Evolutionary conservation across 2,113 vertebrate genomes (phyloP), one percentile per base, ranked within the genome.

Genomic region (Pygoscelis adeliae): DNA sequence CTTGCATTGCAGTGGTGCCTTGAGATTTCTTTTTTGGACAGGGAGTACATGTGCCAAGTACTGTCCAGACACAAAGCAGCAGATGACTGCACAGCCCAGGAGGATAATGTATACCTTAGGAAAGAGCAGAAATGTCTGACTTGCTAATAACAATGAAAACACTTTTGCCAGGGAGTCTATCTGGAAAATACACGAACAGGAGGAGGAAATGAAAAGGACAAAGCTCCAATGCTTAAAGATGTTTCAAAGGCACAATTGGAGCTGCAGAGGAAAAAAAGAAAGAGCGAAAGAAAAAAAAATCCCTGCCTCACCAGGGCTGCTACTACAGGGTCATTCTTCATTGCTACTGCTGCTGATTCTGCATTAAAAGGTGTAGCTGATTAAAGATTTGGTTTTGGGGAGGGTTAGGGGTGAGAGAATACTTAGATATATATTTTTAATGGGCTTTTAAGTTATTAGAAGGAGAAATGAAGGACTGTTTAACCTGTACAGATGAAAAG

Each of bases 351-450:
- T 96, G 97, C 95, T 97, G 96, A 97, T 95, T 97, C 92, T 95
- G 94, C 97, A 95, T 92, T 94, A 94, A 93, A 91, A 97, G 90
- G 76, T 94, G 80, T 62, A 94, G 77, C 91, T 97, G 95, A 96
- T 97, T 97, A 97, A 97, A 97, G 95, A 95, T 87, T 95, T 96
- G 93, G 90, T 61, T 96, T 96, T 34, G 87, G 85, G 92, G 78
- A 88, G 95, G 73, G 76, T 84, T 94, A 96, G 38, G 66, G 83
- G 89, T 96, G 89, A 95, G 66, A 50, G 34, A 89, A 92, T 94
- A 88, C 74, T 78, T 23, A 83, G 82, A 86, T 93, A 95, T 63
- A 92, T 93, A 83, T 95, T 92, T 96, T 94, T 96, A 95, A 95
- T 92, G 82, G 82, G 53, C 70, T 92, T 83, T 38, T 81, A 93